Evolutionary conservation across 2,113 vertebrate species (phyloP).

Genomic region (Sceloporus tristichus): DNA sequence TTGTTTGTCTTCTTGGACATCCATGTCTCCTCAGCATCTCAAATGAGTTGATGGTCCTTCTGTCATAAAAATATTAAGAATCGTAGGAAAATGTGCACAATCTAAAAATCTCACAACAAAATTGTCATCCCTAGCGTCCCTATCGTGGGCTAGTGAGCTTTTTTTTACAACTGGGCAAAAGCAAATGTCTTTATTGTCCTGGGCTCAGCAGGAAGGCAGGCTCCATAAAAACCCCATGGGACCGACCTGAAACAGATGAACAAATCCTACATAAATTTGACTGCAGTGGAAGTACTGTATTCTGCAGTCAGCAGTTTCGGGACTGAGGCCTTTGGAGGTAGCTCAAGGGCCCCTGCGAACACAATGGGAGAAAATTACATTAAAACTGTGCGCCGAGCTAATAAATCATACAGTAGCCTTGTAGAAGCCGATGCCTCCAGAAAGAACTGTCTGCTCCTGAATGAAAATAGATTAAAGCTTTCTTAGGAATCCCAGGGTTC

Average conservation of each 20-base stretch:
- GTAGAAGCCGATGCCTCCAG: slow-evolving; percentile 27
- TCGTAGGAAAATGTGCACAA: too few relatives aligned
- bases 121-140: background rate
- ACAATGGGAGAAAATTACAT: background rate
- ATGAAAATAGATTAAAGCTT: slow-evolving; percentile 50
- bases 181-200: slow-evolving; percentile 10
- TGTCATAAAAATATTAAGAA: too few relatives aligned
- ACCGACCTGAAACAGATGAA: slow-evolving; percentile 16
- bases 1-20: too few relatives aligned
- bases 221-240: background rate
- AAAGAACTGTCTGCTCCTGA: slow-evolving; percentile 38
- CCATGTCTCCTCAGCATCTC: too few relatives aligned
- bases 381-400: slow-evolving; percentile 9
- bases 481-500: slow-evolving; percentile 27
- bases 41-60: too few relatives aligned
- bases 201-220: background rate
- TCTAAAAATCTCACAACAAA: background rate
- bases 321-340: background rate
- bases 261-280: background rate
- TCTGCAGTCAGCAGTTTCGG: slow-evolving; percentile 40
- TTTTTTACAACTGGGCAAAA: background rate
- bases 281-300: slow-evolving; percentile 10
- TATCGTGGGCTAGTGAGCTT: background rate
- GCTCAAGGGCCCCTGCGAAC: background rate
- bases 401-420: slow-evolving; percentile 3